Evolutionary conservation across 2,888 invertebrate genomes (phyloP).

Genomic region (Rhagium mordax): DNA sequence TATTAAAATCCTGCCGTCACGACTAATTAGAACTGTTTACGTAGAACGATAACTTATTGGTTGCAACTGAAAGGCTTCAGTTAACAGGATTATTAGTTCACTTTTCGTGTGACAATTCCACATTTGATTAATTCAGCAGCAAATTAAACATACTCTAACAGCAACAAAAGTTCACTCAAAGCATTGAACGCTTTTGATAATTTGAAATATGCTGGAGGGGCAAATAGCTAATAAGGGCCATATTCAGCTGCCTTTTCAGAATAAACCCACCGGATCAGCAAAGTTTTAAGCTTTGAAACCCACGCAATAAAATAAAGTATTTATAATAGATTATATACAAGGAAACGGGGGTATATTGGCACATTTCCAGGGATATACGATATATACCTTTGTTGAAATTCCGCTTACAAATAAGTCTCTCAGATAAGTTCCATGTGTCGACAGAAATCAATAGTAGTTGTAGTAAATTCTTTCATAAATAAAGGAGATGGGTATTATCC

Average conservation of each 20-base stretch:
- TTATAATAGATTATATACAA: background rate
- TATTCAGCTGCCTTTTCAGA: background rate
- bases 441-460: background rate
- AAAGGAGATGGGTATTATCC: background rate
- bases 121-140: background rate
- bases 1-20: background rate
- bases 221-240: background rate
- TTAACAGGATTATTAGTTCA: background rate
- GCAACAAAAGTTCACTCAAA: background rate
- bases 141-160: background rate
- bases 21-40: background rate
- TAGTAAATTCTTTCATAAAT: background rate
- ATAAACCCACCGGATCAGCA: background rate
- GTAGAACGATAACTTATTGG: too few species aligned
- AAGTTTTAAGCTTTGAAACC: background rate
- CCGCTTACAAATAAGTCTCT: background rate
- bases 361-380: background rate
- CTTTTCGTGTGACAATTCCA: background rate
- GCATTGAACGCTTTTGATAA: background rate
- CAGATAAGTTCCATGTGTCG: background rate
- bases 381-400: background rate
- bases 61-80: background rate
- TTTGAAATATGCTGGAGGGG: background rate
- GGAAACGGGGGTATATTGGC: background rate
- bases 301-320: background rate